Conservation (phyloP, 2,797 vertebrate genomes). For the Melanitta fusca region DNA sequence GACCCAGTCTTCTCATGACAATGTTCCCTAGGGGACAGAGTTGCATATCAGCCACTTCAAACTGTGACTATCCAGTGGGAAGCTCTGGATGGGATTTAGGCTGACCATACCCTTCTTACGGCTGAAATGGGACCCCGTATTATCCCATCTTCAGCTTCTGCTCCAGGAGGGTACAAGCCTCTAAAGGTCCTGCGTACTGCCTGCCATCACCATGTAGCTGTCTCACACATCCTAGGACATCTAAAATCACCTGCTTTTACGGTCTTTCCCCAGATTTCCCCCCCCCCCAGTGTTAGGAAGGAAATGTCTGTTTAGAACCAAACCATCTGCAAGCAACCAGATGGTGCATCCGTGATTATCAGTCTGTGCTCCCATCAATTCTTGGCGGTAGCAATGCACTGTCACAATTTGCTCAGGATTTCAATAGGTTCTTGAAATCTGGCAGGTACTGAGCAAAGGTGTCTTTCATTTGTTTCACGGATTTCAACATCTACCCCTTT, state of each 20-base stretch:
- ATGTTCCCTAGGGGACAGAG: background rate
- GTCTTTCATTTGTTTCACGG: background rate
- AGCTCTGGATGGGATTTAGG: background rate
- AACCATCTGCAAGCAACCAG: background rate
- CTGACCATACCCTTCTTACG: background rate
- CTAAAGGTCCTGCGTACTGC: background rate
- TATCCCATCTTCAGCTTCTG: background rate
- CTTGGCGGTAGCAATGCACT: background rate
- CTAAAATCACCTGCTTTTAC: background rate
- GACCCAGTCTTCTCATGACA: background rate
- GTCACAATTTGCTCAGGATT: background rate
- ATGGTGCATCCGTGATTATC: background rate
- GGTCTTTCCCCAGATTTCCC: background rate
- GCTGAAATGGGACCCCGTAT: background rate
- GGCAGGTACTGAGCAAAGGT: background rate
- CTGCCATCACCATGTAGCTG: background rate
- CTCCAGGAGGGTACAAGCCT: background rate
- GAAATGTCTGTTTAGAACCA: background rate
- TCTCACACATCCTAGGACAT: background rate
- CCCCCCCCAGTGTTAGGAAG: background rate
- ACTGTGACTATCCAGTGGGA: background rate
- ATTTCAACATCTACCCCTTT: background rate
- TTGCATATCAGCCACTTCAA: background rate
- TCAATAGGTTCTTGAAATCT: background rate
- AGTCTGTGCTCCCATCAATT: background rate